Evolutionary conservation across 1,140 invertebrate species (phyloP).

Genomic region (Aradophagus sp.): DNA sequence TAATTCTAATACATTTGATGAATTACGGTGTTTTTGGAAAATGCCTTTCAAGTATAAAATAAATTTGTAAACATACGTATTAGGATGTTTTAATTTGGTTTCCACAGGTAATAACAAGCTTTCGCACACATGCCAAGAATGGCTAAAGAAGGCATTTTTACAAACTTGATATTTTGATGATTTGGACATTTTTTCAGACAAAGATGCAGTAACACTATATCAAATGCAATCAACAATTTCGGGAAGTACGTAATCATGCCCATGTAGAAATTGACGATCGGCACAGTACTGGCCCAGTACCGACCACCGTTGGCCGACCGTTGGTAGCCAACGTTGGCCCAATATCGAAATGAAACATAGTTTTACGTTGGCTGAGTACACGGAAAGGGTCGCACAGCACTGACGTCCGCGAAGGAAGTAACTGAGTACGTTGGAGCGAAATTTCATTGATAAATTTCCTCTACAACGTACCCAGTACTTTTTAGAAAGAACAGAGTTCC

Average conservation of each 20-base stretch:
- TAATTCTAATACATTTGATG: neutral
- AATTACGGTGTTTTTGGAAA: constrained; percentile 1
- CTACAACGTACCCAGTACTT: too few species aligned
- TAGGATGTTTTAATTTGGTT: neutral
- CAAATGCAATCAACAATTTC: constrained; percentile 1
- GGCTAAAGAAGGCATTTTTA: neutral
- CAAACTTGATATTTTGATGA: neutral
- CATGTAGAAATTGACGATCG: neutral
- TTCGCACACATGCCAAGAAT: neutral
- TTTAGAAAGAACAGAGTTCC: too few species aligned
- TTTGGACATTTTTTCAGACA: constrained; percentile 6
- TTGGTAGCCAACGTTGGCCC: neutral
- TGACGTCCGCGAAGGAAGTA: too few species aligned
- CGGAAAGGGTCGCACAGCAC: too few species aligned
- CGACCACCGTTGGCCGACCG: too few species aligned
- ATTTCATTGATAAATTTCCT: too few species aligned
- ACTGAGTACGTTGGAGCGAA: neutral
- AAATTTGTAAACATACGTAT: neutral
- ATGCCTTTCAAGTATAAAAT: neutral
- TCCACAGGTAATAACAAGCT: neutral
- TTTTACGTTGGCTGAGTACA: too few species aligned
- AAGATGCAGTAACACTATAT: constrained; percentile 1
- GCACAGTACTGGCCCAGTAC: too few species aligned
- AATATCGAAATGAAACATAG: neutral
- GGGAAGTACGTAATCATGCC: constrained; percentile 1